These are phyloP conservation scores for Florisuga fusca DNA, from an alignment of 2,797 vertebrate genomes.

Conservation along the genomic window DNA sequence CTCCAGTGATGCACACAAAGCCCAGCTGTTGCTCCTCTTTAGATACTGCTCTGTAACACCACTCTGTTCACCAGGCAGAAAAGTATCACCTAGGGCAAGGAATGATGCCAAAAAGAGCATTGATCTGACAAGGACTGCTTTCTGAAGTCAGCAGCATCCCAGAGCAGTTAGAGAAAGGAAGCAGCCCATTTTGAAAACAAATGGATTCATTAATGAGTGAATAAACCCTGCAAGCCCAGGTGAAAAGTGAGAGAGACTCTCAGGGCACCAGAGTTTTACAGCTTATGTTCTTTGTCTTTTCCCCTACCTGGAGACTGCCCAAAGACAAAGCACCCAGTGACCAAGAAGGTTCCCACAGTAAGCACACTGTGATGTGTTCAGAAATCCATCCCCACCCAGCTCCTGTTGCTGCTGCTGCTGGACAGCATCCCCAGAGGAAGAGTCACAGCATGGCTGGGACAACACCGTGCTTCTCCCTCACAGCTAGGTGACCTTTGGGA, in stretches of 20 bases:
- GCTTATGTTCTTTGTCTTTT: neutral
- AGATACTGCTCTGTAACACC: neutral
- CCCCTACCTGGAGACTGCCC: neutral
- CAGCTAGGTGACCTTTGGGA: neutral
- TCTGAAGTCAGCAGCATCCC: constrained; percentile 2
- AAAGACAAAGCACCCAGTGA: neutral
- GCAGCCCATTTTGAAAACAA: neutral
- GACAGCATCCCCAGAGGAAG: neutral
- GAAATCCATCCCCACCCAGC: neutral
- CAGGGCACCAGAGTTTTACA: neutral
- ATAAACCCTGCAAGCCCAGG: neutral
- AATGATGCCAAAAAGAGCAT: neutral
- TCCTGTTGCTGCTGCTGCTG: neutral
- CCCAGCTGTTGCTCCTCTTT: neutral
- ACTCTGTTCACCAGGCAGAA: neutral
- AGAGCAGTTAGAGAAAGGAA: neutral
- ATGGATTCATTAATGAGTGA: neutral
- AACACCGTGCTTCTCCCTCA: neutral
- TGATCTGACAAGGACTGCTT: neutral
- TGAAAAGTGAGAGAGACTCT: neutral
- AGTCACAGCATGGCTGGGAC: neutral
- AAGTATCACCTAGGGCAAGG: neutral
- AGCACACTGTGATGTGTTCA: rapidly evolving
- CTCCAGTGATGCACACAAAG: neutral
- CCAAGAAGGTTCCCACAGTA: neutral